Conservation (phyloP, 2,797 vertebrate species). For the Danio aesculapii region DNA sequence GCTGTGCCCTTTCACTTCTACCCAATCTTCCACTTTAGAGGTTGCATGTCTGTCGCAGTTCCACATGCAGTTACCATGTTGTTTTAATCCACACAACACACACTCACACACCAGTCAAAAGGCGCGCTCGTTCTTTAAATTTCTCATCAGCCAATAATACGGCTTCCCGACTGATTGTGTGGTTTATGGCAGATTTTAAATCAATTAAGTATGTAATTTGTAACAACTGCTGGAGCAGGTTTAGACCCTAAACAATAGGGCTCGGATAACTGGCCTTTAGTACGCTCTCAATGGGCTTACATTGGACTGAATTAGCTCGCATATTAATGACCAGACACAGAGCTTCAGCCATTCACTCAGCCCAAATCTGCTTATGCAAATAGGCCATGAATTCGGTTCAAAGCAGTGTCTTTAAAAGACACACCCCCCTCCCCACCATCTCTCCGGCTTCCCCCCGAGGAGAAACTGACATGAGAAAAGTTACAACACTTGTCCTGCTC, state of each 20-base stretch:
- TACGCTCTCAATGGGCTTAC: slow-evolving; percentile 98
- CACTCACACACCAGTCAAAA: slow-evolving; percentile 37
- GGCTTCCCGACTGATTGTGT: slow-evolving; percentile 72
- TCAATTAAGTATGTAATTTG: slow-evolving; percentile 99
- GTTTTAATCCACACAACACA: slow-evolving; percentile 56
- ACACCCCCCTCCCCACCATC: slow-evolving; percentile 76
- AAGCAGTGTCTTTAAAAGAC: slow-evolving; percentile 95
- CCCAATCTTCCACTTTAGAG: slow-evolving; percentile 40
- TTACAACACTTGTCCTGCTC: slow-evolving; percentile 94
- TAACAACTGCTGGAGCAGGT: slow-evolving; percentile 97
- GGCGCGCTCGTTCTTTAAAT: slow-evolving; percentile 55
- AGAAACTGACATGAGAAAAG: slow-evolving; percentile 99
- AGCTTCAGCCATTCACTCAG: slow-evolving; percentile 90
- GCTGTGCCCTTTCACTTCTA: slow-evolving; percentile 26
- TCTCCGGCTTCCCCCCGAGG: slow-evolving; percentile 74
- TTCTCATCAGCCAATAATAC: slow-evolving; percentile 50
- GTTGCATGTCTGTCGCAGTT: slow-evolving; percentile 49
- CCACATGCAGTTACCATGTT: slow-evolving; percentile 45
- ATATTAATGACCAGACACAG: slow-evolving; percentile 99
- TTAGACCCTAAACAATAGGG: slow-evolving; percentile 93
- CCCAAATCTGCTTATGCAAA: slow-evolving; percentile 99
- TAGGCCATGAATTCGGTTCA: slow-evolving; percentile 99
- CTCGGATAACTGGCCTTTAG: slow-evolving; percentile 99
- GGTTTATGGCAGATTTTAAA: slow-evolving; percentile 87
- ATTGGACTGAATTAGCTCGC: slow-evolving; percentile 99